These are phyloP conservation scores for Syngnathus acus DNA, from an alignment of 2,797 vertebrate genomes.

Conservation along the genomic window DNA sequence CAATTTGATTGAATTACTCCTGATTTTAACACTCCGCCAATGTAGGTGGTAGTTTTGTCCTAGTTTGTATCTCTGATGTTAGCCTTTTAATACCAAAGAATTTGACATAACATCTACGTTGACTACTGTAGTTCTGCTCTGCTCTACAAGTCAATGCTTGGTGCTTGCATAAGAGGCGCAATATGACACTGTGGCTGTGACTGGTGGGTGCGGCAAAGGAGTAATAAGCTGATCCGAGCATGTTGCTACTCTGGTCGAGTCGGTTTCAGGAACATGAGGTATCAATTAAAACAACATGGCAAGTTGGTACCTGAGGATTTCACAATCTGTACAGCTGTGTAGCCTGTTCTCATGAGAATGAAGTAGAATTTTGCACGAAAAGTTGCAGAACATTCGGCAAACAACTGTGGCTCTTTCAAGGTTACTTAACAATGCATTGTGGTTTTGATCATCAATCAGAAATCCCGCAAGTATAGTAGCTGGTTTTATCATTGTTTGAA, in stretches of 20 bases:
- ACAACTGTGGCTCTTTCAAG: background rate
- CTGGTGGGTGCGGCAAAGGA: background rate
- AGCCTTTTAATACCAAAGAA: background rate
- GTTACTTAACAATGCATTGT: background rate
- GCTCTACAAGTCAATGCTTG: background rate
- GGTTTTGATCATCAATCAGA: background rate
- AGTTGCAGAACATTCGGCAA: background rate
- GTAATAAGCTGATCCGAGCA: background rate
- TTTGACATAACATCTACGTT: background rate
- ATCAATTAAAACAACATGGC: background rate
- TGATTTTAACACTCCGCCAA: background rate
- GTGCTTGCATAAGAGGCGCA: conserved; percentile 1
- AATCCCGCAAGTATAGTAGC: background rate
- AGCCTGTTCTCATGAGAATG: background rate
- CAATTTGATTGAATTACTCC: background rate
- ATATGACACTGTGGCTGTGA: background rate
- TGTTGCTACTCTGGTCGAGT: conserved; percentile 1
- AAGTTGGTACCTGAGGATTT: background rate
- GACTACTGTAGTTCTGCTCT: background rate
- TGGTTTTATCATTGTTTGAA: background rate
- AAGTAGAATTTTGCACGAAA: background rate
- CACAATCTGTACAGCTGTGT: background rate
- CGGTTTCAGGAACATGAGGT: background rate
- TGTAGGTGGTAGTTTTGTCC: no score
- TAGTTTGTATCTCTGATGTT: background rate